These are phyloP conservation scores for Paramormyrops hopkinsi DNA, from an alignment of 2,797 vertebrate genomes.

Conservation along the genomic window DNA sequence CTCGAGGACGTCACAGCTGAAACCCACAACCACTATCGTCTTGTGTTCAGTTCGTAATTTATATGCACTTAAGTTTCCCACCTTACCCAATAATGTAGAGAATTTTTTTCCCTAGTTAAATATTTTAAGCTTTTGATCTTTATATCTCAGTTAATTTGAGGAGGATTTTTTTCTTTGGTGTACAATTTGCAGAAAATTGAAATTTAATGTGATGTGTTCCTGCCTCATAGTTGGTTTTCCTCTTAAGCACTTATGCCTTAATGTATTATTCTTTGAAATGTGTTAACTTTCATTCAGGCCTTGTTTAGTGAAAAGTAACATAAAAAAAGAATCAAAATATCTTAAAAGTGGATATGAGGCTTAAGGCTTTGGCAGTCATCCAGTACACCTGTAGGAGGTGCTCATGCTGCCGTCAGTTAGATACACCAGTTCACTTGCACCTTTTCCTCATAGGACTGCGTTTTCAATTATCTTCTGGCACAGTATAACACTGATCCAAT, in stretches of 20 bases:
- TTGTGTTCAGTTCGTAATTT: constrained; percentile 1
- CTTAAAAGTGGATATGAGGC: not conserved
- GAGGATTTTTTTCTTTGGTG: not conserved
- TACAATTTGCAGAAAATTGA: not conserved
- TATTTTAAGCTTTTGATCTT: constrained; percentile 5
- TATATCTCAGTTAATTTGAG: not conserved
- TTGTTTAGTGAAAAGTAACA: not conserved
- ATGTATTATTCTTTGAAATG: not conserved
- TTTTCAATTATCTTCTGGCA: not conserved
- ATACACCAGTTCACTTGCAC: not conserved
- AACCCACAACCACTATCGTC: constrained; percentile 11
- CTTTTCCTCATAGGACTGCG: not conserved
- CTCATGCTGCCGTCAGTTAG: not conserved
- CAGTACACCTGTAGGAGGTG: not conserved
- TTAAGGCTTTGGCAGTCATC: not conserved
- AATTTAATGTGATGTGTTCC: not conserved
- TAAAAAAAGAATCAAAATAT: not conserved
- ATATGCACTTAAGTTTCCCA: not conserved
- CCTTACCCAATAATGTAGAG: not conserved
- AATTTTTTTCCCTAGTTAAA: not conserved
- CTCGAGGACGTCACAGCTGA: not conserved
- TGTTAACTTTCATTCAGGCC: not conserved
- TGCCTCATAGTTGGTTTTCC: not conserved
- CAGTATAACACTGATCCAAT: not conserved
- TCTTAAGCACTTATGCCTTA: constrained; percentile 9